Percentiles rank a stretch among this genome's conserved stretches.
phyloP scores from a whole-genome alignment of 2,797 vertebrate genomes.

The Muscicapa striata region DNA sequence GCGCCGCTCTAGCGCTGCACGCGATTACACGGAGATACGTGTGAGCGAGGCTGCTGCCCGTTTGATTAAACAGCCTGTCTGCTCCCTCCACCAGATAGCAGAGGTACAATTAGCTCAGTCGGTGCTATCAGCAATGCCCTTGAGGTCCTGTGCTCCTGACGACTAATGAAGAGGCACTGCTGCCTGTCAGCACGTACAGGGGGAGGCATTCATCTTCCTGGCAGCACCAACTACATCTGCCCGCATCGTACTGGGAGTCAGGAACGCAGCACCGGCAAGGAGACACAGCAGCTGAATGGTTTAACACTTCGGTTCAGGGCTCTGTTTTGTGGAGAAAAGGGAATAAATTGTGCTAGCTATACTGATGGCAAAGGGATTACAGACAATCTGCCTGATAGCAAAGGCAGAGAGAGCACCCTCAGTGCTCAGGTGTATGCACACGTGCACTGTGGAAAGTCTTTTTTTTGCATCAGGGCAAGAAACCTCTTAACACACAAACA shows the following conservation, averaged over 20 bases:
- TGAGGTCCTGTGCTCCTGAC: conserved; percentile 46
- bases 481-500: background rate
- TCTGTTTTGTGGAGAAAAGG: background rate
- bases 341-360: background rate
- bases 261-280: background rate
- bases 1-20: rapidly evolving
- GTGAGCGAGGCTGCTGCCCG: background rate
- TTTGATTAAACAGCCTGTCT: conserved; percentile 15
- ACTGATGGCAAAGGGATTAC: background rate
- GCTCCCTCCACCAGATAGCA: conserved; percentile 30
- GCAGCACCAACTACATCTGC: conserved; percentile 61
- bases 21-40: rapidly evolving
- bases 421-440: rapidly evolving
- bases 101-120: conserved; percentile 50
- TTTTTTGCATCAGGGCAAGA: background rate
- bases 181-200: conserved; percentile 43
- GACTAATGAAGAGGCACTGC: conserved; percentile 67
- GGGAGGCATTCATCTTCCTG: conserved; percentile 65
- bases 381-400: background rate
- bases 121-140: conserved; percentile 50
- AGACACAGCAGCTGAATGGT: background rate
- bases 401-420: background rate
- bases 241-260: background rate
- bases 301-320: background rate
- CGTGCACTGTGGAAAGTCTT: rapidly evolving